Evolutionary conservation across 2,113 vertebrate species (phyloP).

Genomic region (Brachyhypopomus occidentalis): DNA sequence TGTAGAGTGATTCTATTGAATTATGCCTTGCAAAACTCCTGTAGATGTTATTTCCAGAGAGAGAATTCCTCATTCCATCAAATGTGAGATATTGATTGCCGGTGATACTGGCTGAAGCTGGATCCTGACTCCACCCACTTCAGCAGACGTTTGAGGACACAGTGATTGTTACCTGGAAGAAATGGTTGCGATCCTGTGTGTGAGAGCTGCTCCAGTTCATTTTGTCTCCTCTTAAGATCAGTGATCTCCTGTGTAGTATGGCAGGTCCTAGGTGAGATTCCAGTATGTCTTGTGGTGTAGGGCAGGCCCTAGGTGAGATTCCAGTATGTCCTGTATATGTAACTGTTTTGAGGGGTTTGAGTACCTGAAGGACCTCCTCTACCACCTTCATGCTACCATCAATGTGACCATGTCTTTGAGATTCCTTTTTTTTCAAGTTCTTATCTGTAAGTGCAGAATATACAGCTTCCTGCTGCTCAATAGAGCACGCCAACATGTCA

Average conservation of each 20-base stretch:
- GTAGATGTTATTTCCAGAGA: background rate
- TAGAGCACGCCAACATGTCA: too few species aligned
- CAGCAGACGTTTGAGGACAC: background rate
- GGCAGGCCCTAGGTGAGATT: conserved; percentile 20
- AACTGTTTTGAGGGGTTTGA: too few species aligned
- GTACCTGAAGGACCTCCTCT: conserved; percentile 44
- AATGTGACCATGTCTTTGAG: background rate
- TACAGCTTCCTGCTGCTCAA: too few species aligned
- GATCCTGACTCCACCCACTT: too few species aligned
- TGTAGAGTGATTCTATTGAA: background rate
- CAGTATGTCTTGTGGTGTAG: conserved; percentile 45
- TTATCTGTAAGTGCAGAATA: too few species aligned
- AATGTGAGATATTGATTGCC: background rate
- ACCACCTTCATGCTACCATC: conserved; percentile 36
- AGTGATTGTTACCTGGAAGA: background rate
- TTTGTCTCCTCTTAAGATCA: background rate
- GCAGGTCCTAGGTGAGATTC: too few species aligned
- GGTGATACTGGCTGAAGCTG: background rate
- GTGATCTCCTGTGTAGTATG: background rate
- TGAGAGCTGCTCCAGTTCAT: background rate
- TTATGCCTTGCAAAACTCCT: background rate
- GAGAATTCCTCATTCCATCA: too few species aligned
- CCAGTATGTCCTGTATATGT: too few species aligned
- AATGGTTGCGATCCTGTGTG: background rate
- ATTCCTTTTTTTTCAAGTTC: too few species aligned